These are phyloP conservation scores for Macrophya alboannulata DNA, from an alignment of 2,888 invertebrate genomes.

Conservation along the genomic window DNA sequence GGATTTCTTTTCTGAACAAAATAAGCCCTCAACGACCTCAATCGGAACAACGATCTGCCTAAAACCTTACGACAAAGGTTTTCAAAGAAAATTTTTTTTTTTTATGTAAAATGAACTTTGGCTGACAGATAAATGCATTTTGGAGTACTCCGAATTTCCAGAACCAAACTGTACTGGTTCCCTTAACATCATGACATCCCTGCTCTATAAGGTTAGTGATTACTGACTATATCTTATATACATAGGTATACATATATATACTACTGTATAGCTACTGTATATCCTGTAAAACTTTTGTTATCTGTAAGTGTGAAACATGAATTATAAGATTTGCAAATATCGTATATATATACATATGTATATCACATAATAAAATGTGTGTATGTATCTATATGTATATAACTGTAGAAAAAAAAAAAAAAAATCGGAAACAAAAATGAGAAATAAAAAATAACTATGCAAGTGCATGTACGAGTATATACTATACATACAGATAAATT, in stretches of 20 bases:
- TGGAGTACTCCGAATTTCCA: too few species aligned
- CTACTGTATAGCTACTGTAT: background rate
- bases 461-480: background rate
- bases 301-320: constrained; percentile 19
- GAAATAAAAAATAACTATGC: background rate
- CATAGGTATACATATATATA: background rate
- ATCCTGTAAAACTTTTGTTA: constrained; percentile 35
- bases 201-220: constrained; percentile 37
- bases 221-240: background rate
- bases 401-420: background rate
- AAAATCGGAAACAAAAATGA: background rate
- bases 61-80: too few species aligned
- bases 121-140: too few species aligned
- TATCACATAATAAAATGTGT: background rate
- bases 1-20: too few species aligned
- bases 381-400: too few species aligned
- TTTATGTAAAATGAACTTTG: too few species aligned
- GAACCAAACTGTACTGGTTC: too few species aligned
- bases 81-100: too few species aligned
- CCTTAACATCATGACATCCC: background rate
- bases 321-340: constrained; percentile 12
- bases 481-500: constrained; percentile 21
- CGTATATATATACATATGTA: background rate
- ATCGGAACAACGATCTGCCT: too few species aligned
- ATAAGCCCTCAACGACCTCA: too few species aligned